Percentiles rank a stretch among this genome's conserved stretches.
Evolutionary conservation across 2,113 vertebrate species (phyloP).

Genomic region (Lepidothrix coronata): DNA sequence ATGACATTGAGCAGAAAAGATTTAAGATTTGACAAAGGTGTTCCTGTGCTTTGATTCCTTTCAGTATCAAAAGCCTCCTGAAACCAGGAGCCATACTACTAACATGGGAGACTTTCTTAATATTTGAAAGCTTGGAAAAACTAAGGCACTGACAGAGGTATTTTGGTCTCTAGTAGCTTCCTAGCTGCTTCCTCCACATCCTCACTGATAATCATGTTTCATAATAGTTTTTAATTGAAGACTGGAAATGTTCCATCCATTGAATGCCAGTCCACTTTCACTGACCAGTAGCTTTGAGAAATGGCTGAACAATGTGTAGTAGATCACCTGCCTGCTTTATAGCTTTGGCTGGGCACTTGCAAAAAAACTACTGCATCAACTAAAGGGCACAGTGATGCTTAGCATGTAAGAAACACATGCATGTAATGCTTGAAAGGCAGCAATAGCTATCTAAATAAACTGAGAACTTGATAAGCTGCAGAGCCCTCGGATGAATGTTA

Average conservation of each 20-base stretch:
- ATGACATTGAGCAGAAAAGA: rapidly evolving
- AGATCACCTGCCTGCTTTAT: neutral
- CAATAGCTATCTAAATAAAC: neutral
- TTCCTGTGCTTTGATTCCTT: neutral
- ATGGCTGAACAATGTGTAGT: neutral
- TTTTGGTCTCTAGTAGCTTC: neutral
- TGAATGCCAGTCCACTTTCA: neutral
- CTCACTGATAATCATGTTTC: neutral
- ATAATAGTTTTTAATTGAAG: neutral
- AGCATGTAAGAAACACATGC: neutral
- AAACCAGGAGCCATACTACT: neutral
- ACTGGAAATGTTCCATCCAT: rapidly evolving
- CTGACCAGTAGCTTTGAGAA: neutral
- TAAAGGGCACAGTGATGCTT: neutral
- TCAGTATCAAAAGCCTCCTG: neutral
- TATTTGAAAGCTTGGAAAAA: neutral
- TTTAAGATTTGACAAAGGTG: neutral
- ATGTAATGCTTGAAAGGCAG: neutral
- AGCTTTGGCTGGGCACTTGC: neutral
- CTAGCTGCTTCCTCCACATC: neutral
- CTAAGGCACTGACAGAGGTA: neutral
- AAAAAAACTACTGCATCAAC: neutral
- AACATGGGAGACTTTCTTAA: neutral
- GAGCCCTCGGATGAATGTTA: neutral
- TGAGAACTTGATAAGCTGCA: neutral